Conservation (phyloP, 2,888 invertebrate species). For the Andrena flavipes region DNA sequence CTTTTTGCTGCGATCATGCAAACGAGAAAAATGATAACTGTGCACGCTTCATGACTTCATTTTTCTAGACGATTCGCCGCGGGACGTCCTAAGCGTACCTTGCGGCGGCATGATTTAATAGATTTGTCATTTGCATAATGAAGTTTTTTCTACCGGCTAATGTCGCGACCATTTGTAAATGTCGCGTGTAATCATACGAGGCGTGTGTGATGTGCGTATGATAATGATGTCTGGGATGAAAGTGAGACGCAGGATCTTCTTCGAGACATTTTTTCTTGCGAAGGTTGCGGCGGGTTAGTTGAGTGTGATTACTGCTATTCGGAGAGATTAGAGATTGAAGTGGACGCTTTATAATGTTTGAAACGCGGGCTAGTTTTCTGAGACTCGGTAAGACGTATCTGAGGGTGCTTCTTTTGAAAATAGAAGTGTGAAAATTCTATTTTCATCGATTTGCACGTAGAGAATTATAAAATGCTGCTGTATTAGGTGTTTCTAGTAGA, state of each 20-base stretch:
- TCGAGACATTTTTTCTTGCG: neutral
- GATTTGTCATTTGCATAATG: constrained; percentile 22
- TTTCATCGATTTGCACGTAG: too few species aligned
- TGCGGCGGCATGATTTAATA: constrained; percentile 16
- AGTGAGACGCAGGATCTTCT: neutral
- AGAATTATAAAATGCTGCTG: too few species aligned
- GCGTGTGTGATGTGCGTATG: neutral
- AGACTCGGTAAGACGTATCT: neutral
- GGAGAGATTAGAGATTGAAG: neutral
- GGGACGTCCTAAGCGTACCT: constrained; percentile 5
- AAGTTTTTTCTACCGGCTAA: neutral
- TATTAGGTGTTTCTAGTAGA: too few species aligned
- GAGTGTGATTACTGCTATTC: neutral
- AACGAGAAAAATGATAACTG: constrained; percentile 25
- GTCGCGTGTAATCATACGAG: constrained; percentile 13
- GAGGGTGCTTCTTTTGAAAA: neutral
- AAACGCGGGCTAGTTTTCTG: neutral
- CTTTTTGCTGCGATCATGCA: constrained; percentile 26
- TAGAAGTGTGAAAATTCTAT: too few species aligned
- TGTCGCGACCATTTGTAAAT: constrained; percentile 15
- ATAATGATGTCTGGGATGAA: constrained; percentile 1
- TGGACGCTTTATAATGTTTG: neutral
- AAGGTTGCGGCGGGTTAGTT: neutral
- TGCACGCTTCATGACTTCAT: constrained; percentile 19
- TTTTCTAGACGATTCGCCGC: neutral